Evolutionary conservation across 2,797 vertebrate species (phyloP).

Genomic region (Chrysocyon brachyurus): DNA sequence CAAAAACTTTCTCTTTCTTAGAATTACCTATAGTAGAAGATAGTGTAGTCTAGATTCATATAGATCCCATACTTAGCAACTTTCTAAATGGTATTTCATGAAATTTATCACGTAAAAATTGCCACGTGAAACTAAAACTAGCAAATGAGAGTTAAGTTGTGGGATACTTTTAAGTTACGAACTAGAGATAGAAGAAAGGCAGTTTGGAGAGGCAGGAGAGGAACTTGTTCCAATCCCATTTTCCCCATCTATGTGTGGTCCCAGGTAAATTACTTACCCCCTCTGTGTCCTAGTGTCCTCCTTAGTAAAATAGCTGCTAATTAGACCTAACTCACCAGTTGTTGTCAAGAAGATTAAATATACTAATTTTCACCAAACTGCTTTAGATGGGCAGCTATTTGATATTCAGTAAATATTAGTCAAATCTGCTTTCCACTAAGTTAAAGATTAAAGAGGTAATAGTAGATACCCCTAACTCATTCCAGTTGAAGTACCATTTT

Average conservation of each 20-base stretch:
- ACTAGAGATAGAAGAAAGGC: neutral
- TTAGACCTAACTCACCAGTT: neutral
- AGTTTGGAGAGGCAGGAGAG: neutral
- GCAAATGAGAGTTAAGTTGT: neutral
- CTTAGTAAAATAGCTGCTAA: neutral
- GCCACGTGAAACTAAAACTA: neutral
- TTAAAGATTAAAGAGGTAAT: slow-evolving; percentile 31
- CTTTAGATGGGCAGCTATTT: neutral
- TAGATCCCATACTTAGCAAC: neutral
- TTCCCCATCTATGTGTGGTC: neutral
- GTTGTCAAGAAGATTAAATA: neutral
- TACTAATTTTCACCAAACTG: slow-evolving; percentile 39
- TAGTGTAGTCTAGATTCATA: neutral
- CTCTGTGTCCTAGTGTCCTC: neutral
- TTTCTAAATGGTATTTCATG: neutral
- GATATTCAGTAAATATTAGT: neutral
- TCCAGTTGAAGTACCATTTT: neutral
- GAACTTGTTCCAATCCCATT: neutral
- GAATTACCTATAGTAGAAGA: neutral
- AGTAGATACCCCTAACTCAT: neutral
- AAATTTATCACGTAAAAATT: neutral
- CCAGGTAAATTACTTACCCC: neutral
- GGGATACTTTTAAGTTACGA: neutral
- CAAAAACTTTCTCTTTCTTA: neutral
- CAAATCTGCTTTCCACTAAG: neutral